Evolutionary conservation across 2,888 invertebrate species (phyloP), one percentile per base, ranked within the genome.

Genomic region (Aleiodes testaceus): DNA sequence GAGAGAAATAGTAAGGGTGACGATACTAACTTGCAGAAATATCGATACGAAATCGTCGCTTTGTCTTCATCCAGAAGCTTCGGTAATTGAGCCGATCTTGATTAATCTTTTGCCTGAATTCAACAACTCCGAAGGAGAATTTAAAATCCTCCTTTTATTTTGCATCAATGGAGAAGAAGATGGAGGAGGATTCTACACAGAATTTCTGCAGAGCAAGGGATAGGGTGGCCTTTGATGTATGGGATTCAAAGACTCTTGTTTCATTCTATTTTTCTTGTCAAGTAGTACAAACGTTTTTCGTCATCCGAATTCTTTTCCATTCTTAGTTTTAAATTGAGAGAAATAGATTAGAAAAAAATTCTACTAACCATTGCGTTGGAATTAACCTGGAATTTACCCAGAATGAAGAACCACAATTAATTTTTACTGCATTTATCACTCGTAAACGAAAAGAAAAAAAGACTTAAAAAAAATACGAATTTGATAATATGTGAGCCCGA

Each of bases 401-500:
- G n/a, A n/a, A 18, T 64, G 44, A 44, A 45, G 47, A 44, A 11
- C 61, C 18, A 42, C 18, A 18, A 20, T 7, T 59, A 73, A 68
- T 61, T 16, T 16, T 69, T 55, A 69, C 61, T 69, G 65, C 69
- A 69, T 67, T 71, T 67, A 66, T 66, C 67, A 63, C 66, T 67
- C 67, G 49, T 63, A 59, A 42, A 36, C 42, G 9, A 0, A 44
- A 61, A 45, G 1, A 18, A 55, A 26, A 61, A 20, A 18, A 20
- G 7, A n/a, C n/a, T n/a, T n/a, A n/a, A n/a, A n/a, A 61, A 61
- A 61, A 61, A 44, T 9, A 14, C 59, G 14, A 18, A 59, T 36
- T 59, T 4, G n/a, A 5, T 14, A 14, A 22, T 44, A 6, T 78
- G 77, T 74, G 74, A 66, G 72, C 78, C 73, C 77, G 77, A 73